Base-by-base conservation (phyloP, 2,113 vertebrate species). In the Pteruthius melanotis region DNA sequence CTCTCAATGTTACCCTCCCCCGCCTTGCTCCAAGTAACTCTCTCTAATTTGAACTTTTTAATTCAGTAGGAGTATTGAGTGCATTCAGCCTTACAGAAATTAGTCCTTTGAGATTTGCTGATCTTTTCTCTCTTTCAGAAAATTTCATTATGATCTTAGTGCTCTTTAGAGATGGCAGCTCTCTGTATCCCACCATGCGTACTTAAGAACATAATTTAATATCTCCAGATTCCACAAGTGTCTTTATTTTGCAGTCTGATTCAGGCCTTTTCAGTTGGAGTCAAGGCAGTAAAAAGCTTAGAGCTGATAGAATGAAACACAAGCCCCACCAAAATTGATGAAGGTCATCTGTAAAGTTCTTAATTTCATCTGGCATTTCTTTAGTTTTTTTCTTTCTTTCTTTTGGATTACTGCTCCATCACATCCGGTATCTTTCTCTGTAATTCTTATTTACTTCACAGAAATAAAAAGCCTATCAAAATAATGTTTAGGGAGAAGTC, bases 111-210 rank as follows among this genome's bases (percentile, higher is more conserved):
- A 90, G 78, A 85, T 54, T 61, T 79, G 50, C 14, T 90, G 66
- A 76, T 91, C 66, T 90, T 94, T 93, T 72, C 28, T 53, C 9
- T 84, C 76, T 86, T 83, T 80, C 52, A 81, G 82, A 91, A 86
- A 77, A 94, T 80, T 93, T 94, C 31, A 54, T 88, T 83, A 86
- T 81, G 50, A 83, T 88, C 82, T 63, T 39, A 83, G 24, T 0
- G 1, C 33, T 88, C 71, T 92, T 91, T 66, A 90, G 68, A 93
- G 59, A 35, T 80, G 78, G n/a, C 50, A 93, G 66, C 21, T 87
- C 82, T 89, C 61, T 91, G 28, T 65, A 89, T 79, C n/a, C 26
- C 57, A 61, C 70, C 57, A 59, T 19, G 39, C 0, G 0, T 86
- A 53, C 59, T 86, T 74, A 80, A 88, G 33, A 70, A 59, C 28